These are phyloP conservation scores for Ochropleura leucogaster DNA, from an alignment of 2,888 invertebrate genomes.

Conservation along the genomic window DNA sequence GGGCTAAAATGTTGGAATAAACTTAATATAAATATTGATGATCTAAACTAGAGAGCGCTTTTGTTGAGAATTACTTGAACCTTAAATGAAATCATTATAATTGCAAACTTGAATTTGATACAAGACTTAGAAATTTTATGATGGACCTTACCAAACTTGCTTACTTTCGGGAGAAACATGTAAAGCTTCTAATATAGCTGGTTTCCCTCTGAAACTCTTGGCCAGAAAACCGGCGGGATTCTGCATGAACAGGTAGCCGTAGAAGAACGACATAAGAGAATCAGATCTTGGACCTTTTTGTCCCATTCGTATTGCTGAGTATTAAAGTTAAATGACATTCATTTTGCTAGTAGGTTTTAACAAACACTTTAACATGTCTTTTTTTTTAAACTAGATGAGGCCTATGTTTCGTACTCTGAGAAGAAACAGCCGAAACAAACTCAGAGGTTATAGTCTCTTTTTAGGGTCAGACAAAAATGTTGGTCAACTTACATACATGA, in stretches of 20 bases:
- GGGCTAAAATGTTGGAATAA: not conserved
- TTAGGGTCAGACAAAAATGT: no score
- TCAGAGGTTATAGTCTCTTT: no score
- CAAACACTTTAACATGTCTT: no score
- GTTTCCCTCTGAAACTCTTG: conserved; percentile 94
- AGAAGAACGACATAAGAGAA: conserved; percentile 95
- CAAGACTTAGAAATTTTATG: not conserved
- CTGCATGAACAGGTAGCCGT: conserved; percentile 94
- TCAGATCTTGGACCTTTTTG: conserved; percentile 89
- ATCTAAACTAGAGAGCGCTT: no score
- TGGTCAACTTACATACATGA: no score
- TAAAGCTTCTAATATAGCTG: conserved; percentile 91
- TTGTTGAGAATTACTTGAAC: no score
- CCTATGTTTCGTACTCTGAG: no score
- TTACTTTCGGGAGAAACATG: conserved; percentile 91
- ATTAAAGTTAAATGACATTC: not conserved
- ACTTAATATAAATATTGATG: not conserved
- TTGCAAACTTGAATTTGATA: not conserved
- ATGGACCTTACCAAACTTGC: conserved; percentile 79
- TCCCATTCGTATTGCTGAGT: conserved; percentile 90
- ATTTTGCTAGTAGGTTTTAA: no score
- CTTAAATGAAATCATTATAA: no score
- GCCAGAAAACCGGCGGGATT: conserved; percentile 93
- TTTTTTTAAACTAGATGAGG: no score
- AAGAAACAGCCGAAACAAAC: no score